Conservation (phyloP, 2,113 vertebrate species). For the Barnardius zonarius region DNA sequence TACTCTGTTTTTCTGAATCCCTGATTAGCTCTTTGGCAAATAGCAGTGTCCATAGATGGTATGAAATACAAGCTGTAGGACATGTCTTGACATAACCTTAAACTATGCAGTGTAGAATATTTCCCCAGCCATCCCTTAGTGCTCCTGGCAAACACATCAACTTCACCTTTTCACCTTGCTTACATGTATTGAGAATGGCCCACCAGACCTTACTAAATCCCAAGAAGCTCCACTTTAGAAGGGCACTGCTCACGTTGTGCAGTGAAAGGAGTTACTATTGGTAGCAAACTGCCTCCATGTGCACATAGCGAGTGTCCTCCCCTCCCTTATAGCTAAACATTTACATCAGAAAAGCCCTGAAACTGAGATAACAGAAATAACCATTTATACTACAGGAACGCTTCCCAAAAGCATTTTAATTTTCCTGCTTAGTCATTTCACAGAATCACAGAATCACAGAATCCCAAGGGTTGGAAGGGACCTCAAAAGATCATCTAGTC, state of each 20-base stretch:
- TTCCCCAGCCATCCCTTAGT: not conserved
- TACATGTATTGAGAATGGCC: not conserved
- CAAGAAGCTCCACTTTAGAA: not conserved
- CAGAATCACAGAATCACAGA: too few relatives aligned
- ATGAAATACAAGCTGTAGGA: conserved; percentile 61
- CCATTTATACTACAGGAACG: not conserved
- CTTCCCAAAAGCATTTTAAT: not conserved
- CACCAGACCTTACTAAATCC: not conserved
- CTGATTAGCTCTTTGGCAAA: conserved; percentile 70
- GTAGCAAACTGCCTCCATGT: accelerated
- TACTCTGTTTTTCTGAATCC: conserved; percentile 63
- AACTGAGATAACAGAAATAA: not conserved
- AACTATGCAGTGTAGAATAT: not conserved
- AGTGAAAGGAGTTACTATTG: not conserved
- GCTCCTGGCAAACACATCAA: not conserved
- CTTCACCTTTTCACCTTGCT: not conserved
- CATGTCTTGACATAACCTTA: conserved; percentile 54
- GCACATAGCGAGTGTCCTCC: not conserved
- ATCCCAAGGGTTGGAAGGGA: too few relatives aligned
- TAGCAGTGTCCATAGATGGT: conserved; percentile 40
- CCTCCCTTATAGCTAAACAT: not conserved
- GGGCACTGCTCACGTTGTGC: not conserved
- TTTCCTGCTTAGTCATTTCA: not conserved
- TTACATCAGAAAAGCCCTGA: not conserved
- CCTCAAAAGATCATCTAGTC: too few relatives aligned